Conservation (phyloP, 2,888 invertebrate genomes). For the Dasypogon diadema region DNA sequence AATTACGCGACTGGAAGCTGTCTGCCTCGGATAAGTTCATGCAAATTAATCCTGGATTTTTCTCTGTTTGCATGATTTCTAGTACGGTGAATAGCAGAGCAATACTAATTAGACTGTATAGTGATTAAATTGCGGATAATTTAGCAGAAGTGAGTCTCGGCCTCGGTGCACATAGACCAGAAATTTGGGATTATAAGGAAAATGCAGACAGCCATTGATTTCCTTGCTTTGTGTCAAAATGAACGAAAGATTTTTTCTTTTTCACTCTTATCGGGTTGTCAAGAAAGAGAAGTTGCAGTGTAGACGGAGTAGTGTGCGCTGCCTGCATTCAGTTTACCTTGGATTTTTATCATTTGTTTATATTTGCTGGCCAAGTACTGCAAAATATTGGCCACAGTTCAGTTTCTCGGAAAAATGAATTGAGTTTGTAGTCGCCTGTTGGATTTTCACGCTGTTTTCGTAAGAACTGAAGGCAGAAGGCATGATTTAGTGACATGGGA, state of each 20-base stretch:
- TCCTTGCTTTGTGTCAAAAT: constrained; percentile 50
- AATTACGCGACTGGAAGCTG: constrained; percentile 41
- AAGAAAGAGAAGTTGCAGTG: constrained; percentile 10
- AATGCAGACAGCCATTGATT: constrained; percentile 50
- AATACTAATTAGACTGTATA: not conserved
- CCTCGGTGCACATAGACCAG: constrained; percentile 1
- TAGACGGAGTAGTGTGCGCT: not conserved
- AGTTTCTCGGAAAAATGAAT: too few species aligned
- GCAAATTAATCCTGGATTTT: constrained; percentile 16
- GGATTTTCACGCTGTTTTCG: too few species aligned
- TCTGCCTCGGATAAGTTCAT: constrained; percentile 3
- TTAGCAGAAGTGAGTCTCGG: not conserved
- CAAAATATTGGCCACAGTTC: too few species aligned
- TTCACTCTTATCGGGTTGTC: constrained; percentile 23
- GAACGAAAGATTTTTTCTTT: not conserved
- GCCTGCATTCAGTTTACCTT: constrained; percentile 26
- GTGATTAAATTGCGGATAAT: constrained; percentile 1
- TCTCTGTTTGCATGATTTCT: not conserved
- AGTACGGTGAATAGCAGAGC: not conserved
- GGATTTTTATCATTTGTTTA: constrained; percentile 43
- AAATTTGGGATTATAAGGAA: constrained; percentile 30
- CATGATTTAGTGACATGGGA: too few species aligned
- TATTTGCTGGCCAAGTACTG: constrained; percentile 16
- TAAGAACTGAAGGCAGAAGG: too few species aligned
- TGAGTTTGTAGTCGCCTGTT: too few species aligned